Percentiles rank a stretch among this genome's conserved stretches.
phyloP scores from a whole-genome alignment of 2,797 vertebrate genomes.

The Etheostoma perlongum region DNA sequence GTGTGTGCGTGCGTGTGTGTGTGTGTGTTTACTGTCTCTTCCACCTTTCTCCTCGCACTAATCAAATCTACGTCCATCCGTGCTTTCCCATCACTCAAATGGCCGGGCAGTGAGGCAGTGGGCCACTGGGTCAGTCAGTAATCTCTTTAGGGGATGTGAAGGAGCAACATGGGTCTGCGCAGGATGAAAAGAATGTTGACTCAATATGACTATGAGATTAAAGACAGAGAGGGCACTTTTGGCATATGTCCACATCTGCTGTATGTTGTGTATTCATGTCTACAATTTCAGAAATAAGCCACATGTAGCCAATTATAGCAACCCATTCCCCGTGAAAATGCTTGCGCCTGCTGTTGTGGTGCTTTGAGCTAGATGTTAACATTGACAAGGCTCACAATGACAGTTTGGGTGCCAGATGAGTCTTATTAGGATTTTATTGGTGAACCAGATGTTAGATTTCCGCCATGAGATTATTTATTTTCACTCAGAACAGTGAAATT shows the following conservation, averaged over 20 bases:
- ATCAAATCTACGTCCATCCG: slow-evolving; percentile 44
- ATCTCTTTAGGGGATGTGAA: slow-evolving; percentile 58
- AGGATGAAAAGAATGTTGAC: slow-evolving; percentile 50
- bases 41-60: slow-evolving; percentile 11
- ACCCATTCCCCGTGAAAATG: background rate
- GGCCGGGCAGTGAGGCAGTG: slow-evolving; percentile 26
- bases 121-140: slow-evolving; percentile 65
- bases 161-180: slow-evolving; percentile 24
- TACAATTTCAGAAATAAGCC: background rate
- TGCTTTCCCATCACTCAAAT: slow-evolving; percentile 5
- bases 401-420: background rate
- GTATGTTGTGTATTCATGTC: background rate
- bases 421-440: background rate
- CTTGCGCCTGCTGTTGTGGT: background rate
- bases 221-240: background rate
- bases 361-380: background rate
- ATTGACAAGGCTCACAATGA: background rate
- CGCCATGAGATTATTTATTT: background rate
- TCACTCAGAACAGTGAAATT: background rate
- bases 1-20: background rate
- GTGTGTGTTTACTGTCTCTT: background rate
- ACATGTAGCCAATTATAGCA: background rate
- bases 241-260: slow-evolving; percentile 8
- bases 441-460: slow-evolving; percentile 13
- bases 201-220: slow-evolving; percentile 33